Base-by-base conservation (phyloP, 2,797 vertebrate species). In the Brachyalestes nurse region DNA sequence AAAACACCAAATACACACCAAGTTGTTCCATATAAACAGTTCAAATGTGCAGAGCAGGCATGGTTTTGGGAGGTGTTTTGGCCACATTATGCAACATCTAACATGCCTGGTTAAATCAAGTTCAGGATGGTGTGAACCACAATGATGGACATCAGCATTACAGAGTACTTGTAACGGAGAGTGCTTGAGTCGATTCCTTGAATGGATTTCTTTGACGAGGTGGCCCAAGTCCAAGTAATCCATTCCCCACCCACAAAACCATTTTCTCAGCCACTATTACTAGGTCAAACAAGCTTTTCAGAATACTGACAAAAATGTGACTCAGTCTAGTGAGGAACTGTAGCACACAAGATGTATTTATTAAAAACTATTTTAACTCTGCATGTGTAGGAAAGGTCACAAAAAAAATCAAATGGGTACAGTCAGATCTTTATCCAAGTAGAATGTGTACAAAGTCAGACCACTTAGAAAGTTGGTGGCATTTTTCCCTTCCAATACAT, bases 11-110 rank as follows among this genome's bases (percentile, higher is more conserved):
- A 51, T 38, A 38, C 12, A 14, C 25, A 28, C 10, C 12, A 58
- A 10, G 34, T 10, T 7, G 7, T 19, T 62, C 25, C 3, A 34
- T 2, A 25, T 14, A 19, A 64, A 8, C 14, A 5, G 34, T 19
- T 40, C 13, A 10, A 10, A 17, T 38, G 25, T 19, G 70, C n/a
- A 7, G 51, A 34, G 51, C 19, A 12, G 42, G 23, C 34, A 2
- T 28, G 13, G 25, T 34, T 23, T 49, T 57, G 34, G 2, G 23
- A 57, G 14, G 38, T 47, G 38, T 45, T 8, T 77, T 47, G 62
- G 70, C 75, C 70, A 40, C 71, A 51, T 62, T 23, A 61, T 7
- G 69, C 23, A 17, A 80, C 72, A n/a, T 16, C 45, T 42, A 14
- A 47, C 55, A 17, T 64, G 5, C 61, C 62, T 51, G 14, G 40